Conservation (phyloP, 1,140 invertebrate species). For the Theocolax elegans region DNA sequence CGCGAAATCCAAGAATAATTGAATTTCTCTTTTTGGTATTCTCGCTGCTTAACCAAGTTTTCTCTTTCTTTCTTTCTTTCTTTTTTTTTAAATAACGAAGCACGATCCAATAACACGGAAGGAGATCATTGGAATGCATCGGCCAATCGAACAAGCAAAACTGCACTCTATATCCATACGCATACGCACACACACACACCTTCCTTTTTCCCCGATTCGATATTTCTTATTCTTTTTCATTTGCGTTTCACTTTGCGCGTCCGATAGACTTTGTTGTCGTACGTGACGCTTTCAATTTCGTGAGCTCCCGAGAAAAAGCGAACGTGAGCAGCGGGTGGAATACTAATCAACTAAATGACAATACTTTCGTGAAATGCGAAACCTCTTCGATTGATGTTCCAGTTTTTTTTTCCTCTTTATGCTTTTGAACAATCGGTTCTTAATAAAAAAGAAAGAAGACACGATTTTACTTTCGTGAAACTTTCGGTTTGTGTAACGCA, state of each 20-base stretch:
- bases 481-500: no score
- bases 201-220: background rate
- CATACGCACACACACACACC: background rate
- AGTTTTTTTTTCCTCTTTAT: no score
- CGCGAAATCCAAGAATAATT: background rate
- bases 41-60: background rate
- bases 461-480: no score
- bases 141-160: no score
- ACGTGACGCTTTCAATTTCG: conserved; percentile 31
- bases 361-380: conserved; percentile 27
- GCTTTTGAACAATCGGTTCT: conserved; percentile 3
- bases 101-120: background rate
- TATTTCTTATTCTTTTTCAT: background rate
- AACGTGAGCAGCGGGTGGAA: background rate
- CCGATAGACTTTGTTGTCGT: background rate
- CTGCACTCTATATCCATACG: background rate
- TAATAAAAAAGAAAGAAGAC: no score
- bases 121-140: background rate
- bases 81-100: conserved; percentile 2
- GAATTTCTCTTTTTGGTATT: conserved; percentile 20
- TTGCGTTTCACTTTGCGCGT: background rate
- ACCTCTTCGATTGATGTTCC: conserved; percentile 9
- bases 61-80: conserved; percentile 3
- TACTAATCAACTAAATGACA: conserved; percentile 10
- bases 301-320: conserved; percentile 6